phyloP scores from a whole-genome alignment of 2,113 vertebrate species.

The Myanophis thanlyinensis region DNA sequence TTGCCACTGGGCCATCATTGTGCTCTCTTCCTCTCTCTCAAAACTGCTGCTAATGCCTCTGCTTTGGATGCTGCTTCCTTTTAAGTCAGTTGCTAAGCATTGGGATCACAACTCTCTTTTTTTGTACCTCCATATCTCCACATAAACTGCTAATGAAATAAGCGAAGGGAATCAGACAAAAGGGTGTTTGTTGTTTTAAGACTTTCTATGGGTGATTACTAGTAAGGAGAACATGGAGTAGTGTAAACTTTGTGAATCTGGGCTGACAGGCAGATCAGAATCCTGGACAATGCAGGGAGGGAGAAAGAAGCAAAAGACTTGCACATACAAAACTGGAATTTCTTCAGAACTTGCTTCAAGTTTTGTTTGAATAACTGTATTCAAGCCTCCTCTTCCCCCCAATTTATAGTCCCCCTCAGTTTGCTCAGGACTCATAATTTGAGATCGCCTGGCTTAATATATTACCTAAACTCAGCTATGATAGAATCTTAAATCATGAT shows the following conservation, averaged over 20 bases:
- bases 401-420: background rate
- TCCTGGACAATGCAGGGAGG: constrained; percentile 56
- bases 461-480: background rate
- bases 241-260: constrained; percentile 65
- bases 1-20: background rate
- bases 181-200: constrained; percentile 67
- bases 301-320: constrained; percentile 26
- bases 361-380: background rate
- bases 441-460: background rate
- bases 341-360: background rate
- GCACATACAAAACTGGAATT: background rate
- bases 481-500: background rate
- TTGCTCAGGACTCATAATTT: background rate
- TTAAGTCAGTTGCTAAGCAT: background rate
- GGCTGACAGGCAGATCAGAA: constrained; percentile 70
- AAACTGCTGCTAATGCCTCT: background rate
- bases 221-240: constrained; percentile 49
- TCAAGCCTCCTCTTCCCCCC: background rate
- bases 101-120: background rate
- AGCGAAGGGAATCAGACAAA: constrained; percentile 46
- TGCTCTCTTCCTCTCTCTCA: background rate
- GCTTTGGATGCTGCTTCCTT: background rate
- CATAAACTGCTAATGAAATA: constrained; percentile 4
- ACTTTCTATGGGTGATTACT: constrained; percentile 7
- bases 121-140: background rate